phyloP scores from a whole-genome alignment of 2,113 vertebrate genomes.

The Psilopsiagon aurifrons region DNA sequence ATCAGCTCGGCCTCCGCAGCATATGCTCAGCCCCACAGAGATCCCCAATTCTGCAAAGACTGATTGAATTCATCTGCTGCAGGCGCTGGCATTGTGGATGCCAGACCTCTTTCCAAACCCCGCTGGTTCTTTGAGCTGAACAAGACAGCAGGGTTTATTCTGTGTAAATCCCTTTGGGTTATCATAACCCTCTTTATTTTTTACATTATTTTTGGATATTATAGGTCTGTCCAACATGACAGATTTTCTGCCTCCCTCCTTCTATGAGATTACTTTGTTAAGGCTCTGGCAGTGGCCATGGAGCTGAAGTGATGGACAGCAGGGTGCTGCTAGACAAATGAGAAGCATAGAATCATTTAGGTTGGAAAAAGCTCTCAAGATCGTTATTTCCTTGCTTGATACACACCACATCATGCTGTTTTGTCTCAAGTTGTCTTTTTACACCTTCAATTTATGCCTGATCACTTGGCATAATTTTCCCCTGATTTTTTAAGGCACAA shows the following conservation, averaged over 20 bases:
- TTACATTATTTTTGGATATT: neutral
- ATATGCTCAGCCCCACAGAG: neutral
- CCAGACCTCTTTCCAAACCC: neutral
- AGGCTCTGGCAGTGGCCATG: neutral
- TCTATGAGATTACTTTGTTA: neutral
- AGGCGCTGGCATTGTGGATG: neutral
- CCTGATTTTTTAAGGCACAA: neutral
- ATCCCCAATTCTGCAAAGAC: neutral
- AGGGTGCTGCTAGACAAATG: neutral
- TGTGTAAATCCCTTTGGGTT: neutral
- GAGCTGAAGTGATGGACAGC: neutral
- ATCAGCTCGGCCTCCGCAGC: neutral
- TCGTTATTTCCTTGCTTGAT: rapidly evolving
- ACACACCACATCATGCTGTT: rapidly evolving
- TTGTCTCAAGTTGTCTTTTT: neutral
- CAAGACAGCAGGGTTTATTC: neutral
- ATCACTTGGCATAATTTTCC: neutral
- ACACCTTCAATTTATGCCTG: neutral
- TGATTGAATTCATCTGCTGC: neutral
- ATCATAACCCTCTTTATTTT: neutral
- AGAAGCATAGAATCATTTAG: neutral
- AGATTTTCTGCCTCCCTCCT: neutral
- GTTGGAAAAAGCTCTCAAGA: neutral
- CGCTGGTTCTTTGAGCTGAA: neutral
- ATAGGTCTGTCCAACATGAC: neutral